A percentile compares a stretch with the other conserved stretches of the same genome.
These are phyloP conservation scores for Anolis carolinensis DNA, from an alignment of 2,113 vertebrate species.

Conservation along the genomic window DNA sequence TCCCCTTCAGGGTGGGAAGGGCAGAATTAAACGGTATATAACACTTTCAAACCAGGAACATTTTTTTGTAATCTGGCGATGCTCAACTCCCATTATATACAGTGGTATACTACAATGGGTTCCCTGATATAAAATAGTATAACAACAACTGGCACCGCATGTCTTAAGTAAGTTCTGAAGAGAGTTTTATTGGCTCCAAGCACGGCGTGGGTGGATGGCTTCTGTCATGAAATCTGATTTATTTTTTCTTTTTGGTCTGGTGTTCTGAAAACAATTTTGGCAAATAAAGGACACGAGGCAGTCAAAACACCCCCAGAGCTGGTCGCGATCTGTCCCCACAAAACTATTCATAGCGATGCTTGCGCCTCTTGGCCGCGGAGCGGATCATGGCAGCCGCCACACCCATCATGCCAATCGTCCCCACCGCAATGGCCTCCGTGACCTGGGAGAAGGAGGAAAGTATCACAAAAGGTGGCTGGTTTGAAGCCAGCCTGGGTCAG, in stretches of 20 bases:
- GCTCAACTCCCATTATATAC: too few species aligned
- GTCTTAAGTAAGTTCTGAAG: background rate
- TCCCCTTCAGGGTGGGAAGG: too few species aligned
- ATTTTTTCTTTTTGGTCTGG: conserved; percentile 24
- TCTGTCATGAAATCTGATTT: conserved; percentile 38
- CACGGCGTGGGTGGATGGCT: conserved; percentile 19
- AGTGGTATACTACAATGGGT: too few species aligned
- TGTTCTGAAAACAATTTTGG: conserved; percentile 39
- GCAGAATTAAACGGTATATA: too few species aligned
- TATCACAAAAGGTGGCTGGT: too few species aligned
- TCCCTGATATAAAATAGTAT: too few species aligned
- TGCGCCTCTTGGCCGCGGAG: conserved; percentile 33
- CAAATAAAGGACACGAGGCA: conserved; percentile 37
- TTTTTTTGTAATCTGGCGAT: too few species aligned
- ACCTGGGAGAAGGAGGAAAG: background rate
- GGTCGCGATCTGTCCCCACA: conserved; percentile 10
- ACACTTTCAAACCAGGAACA: too few species aligned
- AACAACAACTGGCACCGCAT: background rate
- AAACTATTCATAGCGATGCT: conserved; percentile 18
- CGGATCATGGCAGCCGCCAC: conserved; percentile 33
- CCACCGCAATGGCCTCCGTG: conserved; percentile 30
- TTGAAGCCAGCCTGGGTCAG: too few species aligned
- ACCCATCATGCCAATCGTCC: conserved; percentile 35
- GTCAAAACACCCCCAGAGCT: conserved; percentile 30
- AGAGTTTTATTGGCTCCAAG: conserved; percentile 44